Evolutionary conservation across 2,797 vertebrate genomes (phyloP), one percentile per base, ranked within the genome.

Genomic region (Euphonia xanthogaster): DNA sequence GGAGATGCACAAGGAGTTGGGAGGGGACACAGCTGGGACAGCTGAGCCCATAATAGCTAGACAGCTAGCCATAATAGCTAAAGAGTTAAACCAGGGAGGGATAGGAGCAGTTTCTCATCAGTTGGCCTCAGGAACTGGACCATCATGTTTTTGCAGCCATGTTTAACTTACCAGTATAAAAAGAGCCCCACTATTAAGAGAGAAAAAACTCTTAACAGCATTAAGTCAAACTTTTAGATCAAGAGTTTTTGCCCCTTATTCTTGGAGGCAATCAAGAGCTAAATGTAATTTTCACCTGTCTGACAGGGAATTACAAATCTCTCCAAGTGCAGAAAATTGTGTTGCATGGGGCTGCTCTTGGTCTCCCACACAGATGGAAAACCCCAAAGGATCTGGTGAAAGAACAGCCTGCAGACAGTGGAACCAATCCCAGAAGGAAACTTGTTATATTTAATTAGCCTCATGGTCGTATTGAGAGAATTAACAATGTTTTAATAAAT

Each of bases 391-490:
- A 88, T 45, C 27, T 90, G 40, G 20, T 60, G 60, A 78, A 70
- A 78, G 79, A 94, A 75, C 72, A 92, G 92, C 80, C 88, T 84
- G 86, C 44, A 92, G 90, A 90, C 74, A 84, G 37, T 42, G 37
- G 40, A 94, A 85, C 50, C 86, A 86, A 70, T 94, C 93, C 86
- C 95, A 96, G 90, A 90, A 94, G 93, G 6, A 3, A 88, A 86
- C 70, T 78, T 88, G 80, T 95, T 94, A 90, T 86, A 95, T 94
- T 96, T 96, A 97, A 97, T 96, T 96, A 96, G 92, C 88, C 60
- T 84, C 55, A 33, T 63, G 39, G 78, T 77, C 1, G 1, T 87
- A 87, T 35, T 92, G 88, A 94, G 94, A 90, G 66, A 93, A 82
- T 95, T 95, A 96, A 81, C 58, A 60, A 76, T 94, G 86, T 92